Conservation (phyloP, 2,113 vertebrate genomes). For the Amphiprion percula region DNA sequence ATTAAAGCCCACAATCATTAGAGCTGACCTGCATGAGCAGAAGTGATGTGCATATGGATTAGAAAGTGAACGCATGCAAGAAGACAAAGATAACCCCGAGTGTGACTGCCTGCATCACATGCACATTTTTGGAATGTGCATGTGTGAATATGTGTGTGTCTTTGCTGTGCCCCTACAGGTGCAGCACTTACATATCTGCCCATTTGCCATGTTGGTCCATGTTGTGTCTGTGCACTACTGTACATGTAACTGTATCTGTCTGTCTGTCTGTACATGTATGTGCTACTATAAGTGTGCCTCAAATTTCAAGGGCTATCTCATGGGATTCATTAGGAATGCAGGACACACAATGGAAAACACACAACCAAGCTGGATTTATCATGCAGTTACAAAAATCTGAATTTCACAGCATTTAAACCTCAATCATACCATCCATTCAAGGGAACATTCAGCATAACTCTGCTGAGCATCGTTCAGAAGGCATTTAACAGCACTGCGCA, state of each 20-base stretch:
- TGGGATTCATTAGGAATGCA: conserved; percentile 26
- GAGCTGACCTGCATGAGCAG: conserved; percentile 33
- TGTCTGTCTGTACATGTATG: conserved; percentile 30
- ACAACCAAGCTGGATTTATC: conserved; percentile 4
- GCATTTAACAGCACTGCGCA: conserved; percentile 74
- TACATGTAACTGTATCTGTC: conserved; percentile 25
- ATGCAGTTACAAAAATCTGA: conserved; percentile 35
- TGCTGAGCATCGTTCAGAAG: conserved; percentile 42
- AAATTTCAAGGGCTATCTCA: conserved; percentile 15
- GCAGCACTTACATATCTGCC: conserved; percentile 15
- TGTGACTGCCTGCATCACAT: not conserved
- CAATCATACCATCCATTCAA: conserved; percentile 45
- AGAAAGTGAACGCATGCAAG: conserved; percentile 27
- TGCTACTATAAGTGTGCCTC: conserved; percentile 14
- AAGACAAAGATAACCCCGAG: not conserved
- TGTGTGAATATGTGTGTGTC: conserved; percentile 1
- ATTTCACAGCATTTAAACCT: conserved; percentile 11
- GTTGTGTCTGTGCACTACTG: conserved; percentile 28
- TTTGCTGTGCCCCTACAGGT: conserved; percentile 32
- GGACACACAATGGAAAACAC: conserved; percentile 12
- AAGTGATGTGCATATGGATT: conserved; percentile 24
- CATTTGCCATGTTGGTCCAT: conserved; percentile 41
- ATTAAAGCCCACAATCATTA: conserved; percentile 44
- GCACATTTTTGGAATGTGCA: conserved; percentile 40
- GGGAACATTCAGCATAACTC: conserved; percentile 42